A percentile compares a stretch with the other conserved stretches of the same genome.
Evolutionary conservation across 2,888 invertebrate genomes (phyloP).

Genomic region (Ganaspis brasiliensis): DNA sequence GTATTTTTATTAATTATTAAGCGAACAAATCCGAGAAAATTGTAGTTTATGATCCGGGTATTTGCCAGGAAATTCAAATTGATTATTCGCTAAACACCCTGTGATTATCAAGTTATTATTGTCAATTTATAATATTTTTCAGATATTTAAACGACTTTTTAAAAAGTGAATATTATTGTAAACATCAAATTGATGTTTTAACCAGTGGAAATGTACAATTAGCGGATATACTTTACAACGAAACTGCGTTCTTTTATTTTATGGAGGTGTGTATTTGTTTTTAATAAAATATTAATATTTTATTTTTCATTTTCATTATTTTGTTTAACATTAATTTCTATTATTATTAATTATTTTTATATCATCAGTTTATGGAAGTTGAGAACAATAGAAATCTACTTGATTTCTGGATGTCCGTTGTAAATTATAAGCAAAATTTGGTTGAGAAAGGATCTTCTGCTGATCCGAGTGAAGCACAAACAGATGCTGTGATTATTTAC

Average conservation of each 20-base stretch:
- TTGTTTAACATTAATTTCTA: neutral
- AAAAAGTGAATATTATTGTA: slow-evolving; percentile 93
- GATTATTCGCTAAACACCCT: too few relatives aligned
- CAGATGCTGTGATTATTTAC: slow-evolving; percentile 97
- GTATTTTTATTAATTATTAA: too few relatives aligned
- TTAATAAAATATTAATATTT: slow-evolving; percentile 27
- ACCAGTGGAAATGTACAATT: slow-evolving; percentile 90
- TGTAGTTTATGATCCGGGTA: too few relatives aligned
- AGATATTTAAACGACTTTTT: slow-evolving; percentile 90
- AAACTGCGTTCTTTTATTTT: slow-evolving; percentile 95
- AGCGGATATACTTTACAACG: slow-evolving; percentile 94
- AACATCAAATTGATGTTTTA: slow-evolving; percentile 95
- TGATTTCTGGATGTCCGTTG: slow-evolving; percentile 95
- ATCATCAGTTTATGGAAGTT: slow-evolving; percentile 93
- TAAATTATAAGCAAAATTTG: slow-evolving; percentile 91
- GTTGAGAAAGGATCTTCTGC: slow-evolving; percentile 82
- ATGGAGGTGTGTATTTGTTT: slow-evolving; percentile 86
- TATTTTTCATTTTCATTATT: neutral
- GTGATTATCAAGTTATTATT: too few relatives aligned
- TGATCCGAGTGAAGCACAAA: slow-evolving; percentile 89
- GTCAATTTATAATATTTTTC: slow-evolving; percentile 56
- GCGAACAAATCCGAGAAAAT: too few relatives aligned
- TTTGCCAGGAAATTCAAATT: too few relatives aligned
- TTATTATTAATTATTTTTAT: too few relatives aligned
- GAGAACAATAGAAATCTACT: slow-evolving; percentile 89